Conservation (phyloP, 2,113 vertebrate genomes). For the Cricetomys ansorgei region DNA sequence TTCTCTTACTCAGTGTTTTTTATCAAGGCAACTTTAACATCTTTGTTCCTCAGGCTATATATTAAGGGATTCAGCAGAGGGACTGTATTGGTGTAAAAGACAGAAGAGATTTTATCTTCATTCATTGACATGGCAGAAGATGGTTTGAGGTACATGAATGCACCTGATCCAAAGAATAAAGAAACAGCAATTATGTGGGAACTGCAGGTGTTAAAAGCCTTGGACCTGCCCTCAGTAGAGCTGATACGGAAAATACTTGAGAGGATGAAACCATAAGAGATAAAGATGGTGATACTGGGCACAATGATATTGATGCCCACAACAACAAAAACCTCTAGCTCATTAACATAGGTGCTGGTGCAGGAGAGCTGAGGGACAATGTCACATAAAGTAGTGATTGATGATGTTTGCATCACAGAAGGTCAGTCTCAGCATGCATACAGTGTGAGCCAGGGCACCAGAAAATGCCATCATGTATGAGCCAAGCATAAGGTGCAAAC, state of each 20-base stretch:
- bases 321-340: neutral
- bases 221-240: neutral
- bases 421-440: neutral
- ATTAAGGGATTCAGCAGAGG: neutral
- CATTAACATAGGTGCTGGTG: neutral
- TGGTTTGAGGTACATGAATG: neutral
- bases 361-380: neutral
- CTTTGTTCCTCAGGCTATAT: neutral
- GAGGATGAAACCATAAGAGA: neutral
- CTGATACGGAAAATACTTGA: neutral
- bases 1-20: neutral
- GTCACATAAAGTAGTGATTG: neutral
- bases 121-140: neutral
- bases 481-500: neutral
- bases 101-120: neutral
- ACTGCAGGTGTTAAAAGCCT: neutral
- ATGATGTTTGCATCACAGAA: neutral
- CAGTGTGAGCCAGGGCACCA: neutral
- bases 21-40: neutral
- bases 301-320: neutral
- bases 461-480: neutral
- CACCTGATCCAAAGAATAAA: neutral
- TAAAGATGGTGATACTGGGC: neutral
- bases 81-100: neutral
- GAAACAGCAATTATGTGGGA: neutral